Percentiles rank a stretch among this genome's conserved stretches.
These are phyloP conservation scores for Drosophila yooni DNA, from an alignment of 2,888 invertebrate species.

Conservation along the genomic window DNA sequence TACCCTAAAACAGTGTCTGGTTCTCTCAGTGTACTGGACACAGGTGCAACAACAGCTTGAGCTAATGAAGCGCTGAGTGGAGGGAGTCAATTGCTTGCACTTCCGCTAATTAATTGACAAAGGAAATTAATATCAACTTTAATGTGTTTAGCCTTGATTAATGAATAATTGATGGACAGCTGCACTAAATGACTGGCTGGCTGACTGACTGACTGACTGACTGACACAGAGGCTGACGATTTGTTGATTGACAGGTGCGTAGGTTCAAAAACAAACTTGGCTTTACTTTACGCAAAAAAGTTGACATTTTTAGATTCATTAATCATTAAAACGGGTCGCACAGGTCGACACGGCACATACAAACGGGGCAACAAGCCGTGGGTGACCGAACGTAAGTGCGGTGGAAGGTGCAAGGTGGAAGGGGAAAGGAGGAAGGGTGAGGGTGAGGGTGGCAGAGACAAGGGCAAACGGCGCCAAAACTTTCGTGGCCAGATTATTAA, in stretches of 20 bases:
- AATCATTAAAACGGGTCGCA: constrained; percentile 68
- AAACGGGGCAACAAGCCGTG: constrained; percentile 16
- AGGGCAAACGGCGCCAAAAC: constrained; percentile 32
- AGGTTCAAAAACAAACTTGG: constrained; percentile 46
- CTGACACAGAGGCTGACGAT: background rate
- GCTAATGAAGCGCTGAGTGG: constrained; percentile 2
- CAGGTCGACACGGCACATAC: constrained; percentile 55
- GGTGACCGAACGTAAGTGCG: background rate
- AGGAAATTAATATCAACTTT: constrained; percentile 71
- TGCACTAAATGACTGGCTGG: constrained; percentile 25
- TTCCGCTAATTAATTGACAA: constrained; percentile 73
- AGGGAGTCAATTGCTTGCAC: constrained; percentile 36
- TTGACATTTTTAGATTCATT: constrained; percentile 75
- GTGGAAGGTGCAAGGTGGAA: background rate
- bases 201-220: constrained; percentile 6
- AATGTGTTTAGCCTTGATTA: constrained; percentile 75
- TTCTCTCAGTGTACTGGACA: background rate
- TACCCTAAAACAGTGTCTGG: background rate
- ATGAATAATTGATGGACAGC: constrained; percentile 69
- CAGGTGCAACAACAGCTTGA: constrained; percentile 7
- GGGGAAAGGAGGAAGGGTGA: too few relatives aligned
- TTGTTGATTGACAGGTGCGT: constrained; percentile 35
- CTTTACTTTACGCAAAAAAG: constrained; percentile 38
- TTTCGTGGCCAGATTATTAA: constrained; percentile 58
- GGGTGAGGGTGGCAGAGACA: background rate